Conservation (phyloP, 2,797 vertebrate genomes). For the Hybognathus amarus region DNA sequence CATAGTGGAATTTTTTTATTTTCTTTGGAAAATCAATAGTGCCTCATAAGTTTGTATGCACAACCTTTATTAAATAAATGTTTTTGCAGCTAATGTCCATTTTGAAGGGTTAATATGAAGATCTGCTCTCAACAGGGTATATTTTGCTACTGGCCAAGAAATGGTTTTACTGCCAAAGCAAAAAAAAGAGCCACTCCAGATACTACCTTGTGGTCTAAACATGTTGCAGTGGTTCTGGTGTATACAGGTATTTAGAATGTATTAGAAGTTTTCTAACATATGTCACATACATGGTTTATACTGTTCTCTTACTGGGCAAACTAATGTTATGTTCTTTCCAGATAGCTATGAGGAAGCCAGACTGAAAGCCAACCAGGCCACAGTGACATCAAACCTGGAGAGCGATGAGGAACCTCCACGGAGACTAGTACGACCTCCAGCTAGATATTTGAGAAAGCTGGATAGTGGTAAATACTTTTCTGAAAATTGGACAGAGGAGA, state of each 20-base stretch:
- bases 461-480: background rate
- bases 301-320: background rate
- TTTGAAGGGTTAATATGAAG: background rate
- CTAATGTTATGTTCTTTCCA: background rate
- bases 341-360: slow-evolving; percentile 2
- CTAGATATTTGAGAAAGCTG: background rate
- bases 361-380: background rate
- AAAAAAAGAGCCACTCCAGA: background rate
- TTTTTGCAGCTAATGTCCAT: background rate
- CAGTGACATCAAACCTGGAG: background rate
- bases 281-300: background rate
- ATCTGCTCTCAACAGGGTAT: background rate
- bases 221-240: background rate
- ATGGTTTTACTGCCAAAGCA: background rate
- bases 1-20: background rate
- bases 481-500: background rate
- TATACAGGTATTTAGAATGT: background rate
- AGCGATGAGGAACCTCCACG: background rate
- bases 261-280: background rate
- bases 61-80: background rate
- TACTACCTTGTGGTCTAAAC: background rate
- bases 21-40: background rate
- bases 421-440: background rate
- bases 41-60: background rate
- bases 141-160: background rate